Evolutionary conservation across 2,797 vertebrate species (phyloP), one percentile per base, ranked within the genome.

Genomic region (Alauda arvensis): DNA sequence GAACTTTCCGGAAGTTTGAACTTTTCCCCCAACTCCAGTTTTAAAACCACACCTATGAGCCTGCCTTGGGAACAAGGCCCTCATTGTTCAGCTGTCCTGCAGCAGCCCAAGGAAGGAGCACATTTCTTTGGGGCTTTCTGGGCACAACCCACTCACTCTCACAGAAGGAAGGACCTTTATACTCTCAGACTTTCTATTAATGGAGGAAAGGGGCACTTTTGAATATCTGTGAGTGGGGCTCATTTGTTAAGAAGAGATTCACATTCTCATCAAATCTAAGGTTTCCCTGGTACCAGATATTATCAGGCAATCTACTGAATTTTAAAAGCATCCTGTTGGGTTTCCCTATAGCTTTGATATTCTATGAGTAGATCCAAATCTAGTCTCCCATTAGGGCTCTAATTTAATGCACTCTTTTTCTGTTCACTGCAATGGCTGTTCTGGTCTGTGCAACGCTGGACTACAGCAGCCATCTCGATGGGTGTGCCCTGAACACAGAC

Each of bases 301-400:
- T 90, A 94, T 94, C 90, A 76, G 60, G 34, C 62, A 88, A 82
- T 29, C 61, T 69, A 77, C 43, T 67, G 66, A 91, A 94, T 88
- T 88, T 83, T 88, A 89, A 88, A 91, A 83, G 79, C 83, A 94
- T 85, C 84, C 62, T 85, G 70, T 57, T 82, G 48, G 16, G 13
- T 51, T 69, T 82, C 49, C 51, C 82, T 45, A 65, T 83, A 87
- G 57, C 81, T 93, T 92, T 91, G 76, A 81, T 85, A 94, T 72
- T 87, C 77, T 88, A 31, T 57, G 77, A 93, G 92, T 42, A 83
- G 76, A 94, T 88, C 42, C 19, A 11, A 93, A 80, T 84, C 91
- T 80, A 34, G 18, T 43, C 34, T 89, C 78, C 71, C 48, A 34
- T 81, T 70, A 90, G 55, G 78, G 49, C 87, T 89, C 90, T 59